These are phyloP conservation scores for Tonatia bakeri DNA, from an alignment of 2,113 vertebrate species.

Conservation along the genomic window DNA sequence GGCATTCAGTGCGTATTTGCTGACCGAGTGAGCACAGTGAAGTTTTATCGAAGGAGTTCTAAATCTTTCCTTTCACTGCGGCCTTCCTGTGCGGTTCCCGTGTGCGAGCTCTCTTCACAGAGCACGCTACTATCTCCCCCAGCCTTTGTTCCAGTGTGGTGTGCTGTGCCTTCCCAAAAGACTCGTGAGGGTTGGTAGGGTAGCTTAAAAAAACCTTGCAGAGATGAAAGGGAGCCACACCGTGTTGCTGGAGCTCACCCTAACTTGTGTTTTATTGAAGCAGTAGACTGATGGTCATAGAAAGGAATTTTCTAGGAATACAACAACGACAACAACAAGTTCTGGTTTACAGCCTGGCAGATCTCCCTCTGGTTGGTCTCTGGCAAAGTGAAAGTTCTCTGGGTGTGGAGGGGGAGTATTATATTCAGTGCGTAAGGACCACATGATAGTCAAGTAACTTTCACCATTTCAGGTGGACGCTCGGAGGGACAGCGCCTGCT, in stretches of 20 bases:
- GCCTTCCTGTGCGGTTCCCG: neutral
- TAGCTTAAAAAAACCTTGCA: neutral
- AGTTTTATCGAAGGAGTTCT: constrained; percentile 19
- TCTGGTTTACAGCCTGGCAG: neutral
- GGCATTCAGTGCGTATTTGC: neutral
- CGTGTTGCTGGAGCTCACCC: neutral
- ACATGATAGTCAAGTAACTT: neutral
- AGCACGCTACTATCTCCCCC: neutral
- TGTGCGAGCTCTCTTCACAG: neutral
- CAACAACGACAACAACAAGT: neutral
- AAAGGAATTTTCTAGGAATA: neutral
- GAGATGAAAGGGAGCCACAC: neutral
- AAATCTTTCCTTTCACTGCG: constrained; percentile 11
- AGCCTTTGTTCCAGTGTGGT: neutral
- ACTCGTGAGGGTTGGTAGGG: neutral
- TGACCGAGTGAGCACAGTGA: neutral
- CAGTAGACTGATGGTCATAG: neutral
- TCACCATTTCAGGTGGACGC: neutral
- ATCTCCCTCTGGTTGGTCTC: constrained; percentile 1
- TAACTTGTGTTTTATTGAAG: constrained; percentile 14
- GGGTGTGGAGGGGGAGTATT: neutral
- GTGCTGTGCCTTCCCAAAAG: neutral
- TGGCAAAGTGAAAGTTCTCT: neutral
- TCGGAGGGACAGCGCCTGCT: neutral
- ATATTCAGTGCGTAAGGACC: neutral